phyloP scores from a whole-genome alignment of 2,797 vertebrate genomes.

The Podarcis siculus region DNA sequence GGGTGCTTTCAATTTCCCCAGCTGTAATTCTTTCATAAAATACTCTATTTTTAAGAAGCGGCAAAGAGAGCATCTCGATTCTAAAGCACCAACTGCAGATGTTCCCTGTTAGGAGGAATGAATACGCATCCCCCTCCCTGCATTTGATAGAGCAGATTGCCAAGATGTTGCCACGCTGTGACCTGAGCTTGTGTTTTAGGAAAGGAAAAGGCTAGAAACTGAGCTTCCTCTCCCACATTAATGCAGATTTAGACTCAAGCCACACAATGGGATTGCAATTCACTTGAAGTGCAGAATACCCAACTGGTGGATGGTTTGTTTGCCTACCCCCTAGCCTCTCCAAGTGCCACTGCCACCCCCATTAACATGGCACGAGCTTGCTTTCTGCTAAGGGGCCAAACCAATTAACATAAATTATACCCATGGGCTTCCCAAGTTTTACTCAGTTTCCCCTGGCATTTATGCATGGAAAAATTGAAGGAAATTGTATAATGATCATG shows the following conservation, averaged over 20 bases:
- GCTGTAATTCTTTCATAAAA: not conserved
- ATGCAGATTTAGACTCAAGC: not conserved
- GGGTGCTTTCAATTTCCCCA: not conserved
- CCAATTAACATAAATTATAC: conserved; percentile 64
- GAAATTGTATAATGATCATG: conserved; percentile 69
- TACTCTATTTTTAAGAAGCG: conserved; percentile 37
- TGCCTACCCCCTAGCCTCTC: conserved; percentile 23
- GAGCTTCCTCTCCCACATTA: conserved; percentile 6
- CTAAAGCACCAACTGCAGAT: conserved; percentile 29
- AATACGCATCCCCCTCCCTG: not conserved
- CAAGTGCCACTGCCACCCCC: not conserved
- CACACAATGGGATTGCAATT: not conserved
- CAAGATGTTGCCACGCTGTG: conserved; percentile 28
- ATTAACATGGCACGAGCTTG: conserved; percentile 45
- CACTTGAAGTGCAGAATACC: not conserved
- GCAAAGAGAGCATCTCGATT: not conserved
- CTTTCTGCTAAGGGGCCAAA: conserved; percentile 61
- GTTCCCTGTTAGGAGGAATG: not conserved
- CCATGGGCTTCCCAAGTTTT: conserved; percentile 42
- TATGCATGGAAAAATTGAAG: conserved; percentile 61
- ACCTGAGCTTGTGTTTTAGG: conserved; percentile 8
- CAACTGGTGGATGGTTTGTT: conserved; percentile 1
- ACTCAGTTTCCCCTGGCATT: conserved; percentile 53
- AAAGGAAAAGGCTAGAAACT: fast-evolving
- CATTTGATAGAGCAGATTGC: conserved; percentile 17